A percentile compares a stretch with the other conserved stretches of the same genome.
phyloP scores from a whole-genome alignment of 2,888 invertebrate species.

The Adineta ricciae region DNA sequence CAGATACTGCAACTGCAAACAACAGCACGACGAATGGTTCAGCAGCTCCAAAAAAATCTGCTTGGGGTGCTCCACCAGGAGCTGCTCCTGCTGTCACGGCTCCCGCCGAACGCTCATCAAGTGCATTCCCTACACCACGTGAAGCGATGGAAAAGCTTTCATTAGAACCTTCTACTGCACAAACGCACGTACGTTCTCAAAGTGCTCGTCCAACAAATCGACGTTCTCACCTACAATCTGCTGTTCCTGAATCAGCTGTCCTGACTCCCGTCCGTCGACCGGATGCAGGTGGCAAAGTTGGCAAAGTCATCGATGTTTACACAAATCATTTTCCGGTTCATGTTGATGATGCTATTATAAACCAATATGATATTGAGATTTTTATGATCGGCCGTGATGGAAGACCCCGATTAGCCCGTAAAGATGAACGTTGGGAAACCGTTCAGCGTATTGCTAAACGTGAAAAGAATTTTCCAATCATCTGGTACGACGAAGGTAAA shows the following conservation, averaged over 20 bases:
- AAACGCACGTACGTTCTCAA: neutral
- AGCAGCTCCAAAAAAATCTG: neutral
- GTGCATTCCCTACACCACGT: neutral
- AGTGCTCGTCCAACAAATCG: neutral
- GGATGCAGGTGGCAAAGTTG: neutral
- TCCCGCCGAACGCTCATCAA: neutral
- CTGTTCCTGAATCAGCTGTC: neutral
- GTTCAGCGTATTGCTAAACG: conserved; percentile 12
- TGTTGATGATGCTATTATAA: neutral
- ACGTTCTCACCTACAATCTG: neutral
- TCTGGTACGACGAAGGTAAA: conserved; percentile 21
- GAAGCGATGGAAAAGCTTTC: neutral
- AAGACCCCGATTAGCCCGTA: neutral
- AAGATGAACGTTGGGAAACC: conserved; percentile 21
- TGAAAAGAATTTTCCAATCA: neutral
- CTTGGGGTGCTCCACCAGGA: neutral
- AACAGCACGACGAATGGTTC: too few species aligned
- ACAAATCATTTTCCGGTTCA: neutral
- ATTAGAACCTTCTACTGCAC: neutral
- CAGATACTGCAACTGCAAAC: neutral
- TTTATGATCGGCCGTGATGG: neutral
- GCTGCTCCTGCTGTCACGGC: neutral
- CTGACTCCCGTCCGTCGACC: neutral
- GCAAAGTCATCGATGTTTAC: neutral
- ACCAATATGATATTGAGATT: conserved; percentile 14